Evolutionary conservation across 2,113 vertebrate species (phyloP), one percentile per base, ranked within the genome.

Genomic region (Lates calcarifer): DNA sequence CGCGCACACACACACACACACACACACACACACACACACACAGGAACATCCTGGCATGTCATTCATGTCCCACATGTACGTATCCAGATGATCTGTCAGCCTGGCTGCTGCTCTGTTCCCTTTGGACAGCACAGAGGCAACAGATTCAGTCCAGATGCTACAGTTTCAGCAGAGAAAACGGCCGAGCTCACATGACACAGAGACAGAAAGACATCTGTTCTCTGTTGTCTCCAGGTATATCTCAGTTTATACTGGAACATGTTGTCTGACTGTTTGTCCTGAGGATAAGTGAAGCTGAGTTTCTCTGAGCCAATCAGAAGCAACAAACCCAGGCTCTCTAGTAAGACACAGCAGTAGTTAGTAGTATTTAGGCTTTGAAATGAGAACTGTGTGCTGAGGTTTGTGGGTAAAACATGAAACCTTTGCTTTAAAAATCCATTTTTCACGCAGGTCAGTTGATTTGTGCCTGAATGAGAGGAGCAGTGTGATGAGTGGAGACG

Each of bases 121-220:
- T 47, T 39, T 68, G 72, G 78, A 79, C 62, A 20, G 22, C 74
- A 28, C 37, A 69, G 61, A 67, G 61, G 79, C 74, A 51, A 69
- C 74, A 85, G 83, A 90, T 79, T 81, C n/a, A 47, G 77, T 89
- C 85, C 87, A 87, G 84, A 89, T 88, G 89, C 77, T 87, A 35
- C 84, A 79, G 82, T 87, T 88, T 87, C 85, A 68, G 77, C 56
- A n/a, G 55, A 81, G 67, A 69, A 71, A 60, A 47, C 26, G 81
- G 61, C 39, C 56, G 24, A 17, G 57, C 65, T 83, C 49, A 74
- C 73, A 68, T 86, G 78, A 75, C 41, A n/a, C n/a, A n/a, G n/a
- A 60, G 58, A 68, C 20, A 28, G 35, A 51, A 26, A 22, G 35
- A 51, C 31, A 20, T 33, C 39, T 43, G 28, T 51, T 67, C 26